These are phyloP conservation scores for Mirza zaza DNA, from an alignment of 2,113 vertebrate genomes.

Conservation along the genomic window DNA sequence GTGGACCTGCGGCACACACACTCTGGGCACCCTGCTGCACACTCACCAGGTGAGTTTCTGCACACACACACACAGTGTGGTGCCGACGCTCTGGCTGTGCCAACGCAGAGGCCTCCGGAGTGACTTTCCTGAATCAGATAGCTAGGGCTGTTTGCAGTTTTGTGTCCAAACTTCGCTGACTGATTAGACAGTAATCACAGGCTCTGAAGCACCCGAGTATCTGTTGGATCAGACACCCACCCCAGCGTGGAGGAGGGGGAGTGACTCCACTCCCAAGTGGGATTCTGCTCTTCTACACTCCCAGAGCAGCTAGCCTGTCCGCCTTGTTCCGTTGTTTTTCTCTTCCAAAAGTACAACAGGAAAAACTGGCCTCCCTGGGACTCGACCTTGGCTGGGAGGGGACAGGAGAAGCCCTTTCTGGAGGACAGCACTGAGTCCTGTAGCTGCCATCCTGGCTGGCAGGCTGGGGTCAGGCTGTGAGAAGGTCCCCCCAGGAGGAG, in stretches of 20 bases:
- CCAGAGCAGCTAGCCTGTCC: neutral
- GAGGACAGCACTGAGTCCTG: neutral
- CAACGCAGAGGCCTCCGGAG: constrained; percentile 28
- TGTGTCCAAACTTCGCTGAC: neutral
- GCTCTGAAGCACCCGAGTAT: neutral
- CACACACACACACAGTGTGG: neutral
- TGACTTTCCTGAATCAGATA: constrained; percentile 14
- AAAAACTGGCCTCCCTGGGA: neutral
- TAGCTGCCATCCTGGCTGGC: neutral
- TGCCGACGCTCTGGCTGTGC: constrained; percentile 2
- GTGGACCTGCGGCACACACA: rapidly evolving
- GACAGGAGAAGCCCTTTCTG: neutral
- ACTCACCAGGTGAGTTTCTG: constrained; percentile 10
- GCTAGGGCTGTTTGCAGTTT: constrained; percentile 28
- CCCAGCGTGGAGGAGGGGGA: neutral
- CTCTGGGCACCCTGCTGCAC: neutral
- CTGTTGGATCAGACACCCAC: neutral
- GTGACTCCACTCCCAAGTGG: neutral
- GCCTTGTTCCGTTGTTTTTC: neutral
- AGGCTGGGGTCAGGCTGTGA: neutral
- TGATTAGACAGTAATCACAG: constrained; percentile 48
- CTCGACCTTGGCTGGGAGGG: neutral
- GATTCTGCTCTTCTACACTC: neutral
- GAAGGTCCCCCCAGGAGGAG: neutral
- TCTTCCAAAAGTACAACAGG: neutral